A percentile compares a stretch with the other conserved stretches of the same genome.
Evolutionary conservation across 1,140 invertebrate species (phyloP).

Genomic region (Ericerus pela): DNA sequence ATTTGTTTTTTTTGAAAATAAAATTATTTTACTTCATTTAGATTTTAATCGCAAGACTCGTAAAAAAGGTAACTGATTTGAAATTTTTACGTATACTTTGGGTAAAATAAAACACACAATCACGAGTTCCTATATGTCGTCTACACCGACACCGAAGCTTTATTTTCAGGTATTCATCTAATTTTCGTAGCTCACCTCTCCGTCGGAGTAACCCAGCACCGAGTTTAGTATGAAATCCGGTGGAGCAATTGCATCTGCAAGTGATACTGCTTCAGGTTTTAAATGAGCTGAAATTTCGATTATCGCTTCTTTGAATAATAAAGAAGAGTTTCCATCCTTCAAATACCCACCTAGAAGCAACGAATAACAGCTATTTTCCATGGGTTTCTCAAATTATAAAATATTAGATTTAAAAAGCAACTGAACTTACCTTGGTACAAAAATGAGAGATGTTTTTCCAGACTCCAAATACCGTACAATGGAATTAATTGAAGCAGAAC

Average conservation of each 20-base stretch:
- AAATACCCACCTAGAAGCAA: constrained; percentile 15
- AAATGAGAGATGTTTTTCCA: constrained; percentile 58
- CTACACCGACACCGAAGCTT: neutral
- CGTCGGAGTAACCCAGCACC: constrained; percentile 59
- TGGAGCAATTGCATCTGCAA: constrained; percentile 75
- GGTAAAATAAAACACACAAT: neutral
- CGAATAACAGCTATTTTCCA: neutral
- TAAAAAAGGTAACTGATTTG: neutral
- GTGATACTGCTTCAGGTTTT: constrained; percentile 53
- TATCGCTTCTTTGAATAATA: constrained; percentile 32
- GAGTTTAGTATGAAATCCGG: constrained; percentile 76
- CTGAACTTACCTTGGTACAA: constrained; percentile 51
- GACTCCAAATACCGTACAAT: constrained; percentile 51
- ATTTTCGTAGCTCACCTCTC: constrained; percentile 33
- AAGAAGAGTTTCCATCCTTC: constrained; percentile 12
- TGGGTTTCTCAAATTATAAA: neutral
- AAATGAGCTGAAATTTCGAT: constrained; percentile 43
- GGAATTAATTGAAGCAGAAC: constrained; percentile 49
- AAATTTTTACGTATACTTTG: neutral
- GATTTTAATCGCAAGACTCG: neutral
- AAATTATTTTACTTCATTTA: neutral
- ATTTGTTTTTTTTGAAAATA: neutral
- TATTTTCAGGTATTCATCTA: neutral
- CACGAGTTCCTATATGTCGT: too few species aligned
- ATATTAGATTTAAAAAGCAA: neutral